These are phyloP conservation scores for Archips crataeganus DNA, from an alignment of 2,888 invertebrate species.

Conservation along the genomic window DNA sequence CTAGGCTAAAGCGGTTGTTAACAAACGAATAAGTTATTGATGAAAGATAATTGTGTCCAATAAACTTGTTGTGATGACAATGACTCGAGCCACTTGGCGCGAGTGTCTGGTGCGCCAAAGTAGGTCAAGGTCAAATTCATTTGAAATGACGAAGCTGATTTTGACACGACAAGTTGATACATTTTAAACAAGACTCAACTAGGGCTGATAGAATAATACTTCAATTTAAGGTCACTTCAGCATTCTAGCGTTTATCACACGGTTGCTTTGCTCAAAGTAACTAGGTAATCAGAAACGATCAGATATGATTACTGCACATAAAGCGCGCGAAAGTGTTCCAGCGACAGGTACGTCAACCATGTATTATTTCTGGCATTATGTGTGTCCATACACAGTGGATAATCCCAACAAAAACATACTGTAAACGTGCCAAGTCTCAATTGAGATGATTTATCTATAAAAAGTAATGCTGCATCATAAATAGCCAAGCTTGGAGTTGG, in stretches of 20 bases:
- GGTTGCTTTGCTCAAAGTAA: too few relatives aligned
- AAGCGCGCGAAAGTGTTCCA: too few relatives aligned
- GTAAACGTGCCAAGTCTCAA: too few relatives aligned
- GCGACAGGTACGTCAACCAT: too few relatives aligned
- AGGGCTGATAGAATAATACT: slow-evolving; percentile 4
- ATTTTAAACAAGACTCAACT: slow-evolving; percentile 6
- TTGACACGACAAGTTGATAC: slow-evolving; percentile 4
- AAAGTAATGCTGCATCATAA: too few relatives aligned
- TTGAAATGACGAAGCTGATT: slow-evolving; percentile 30
- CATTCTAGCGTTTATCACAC: neutral
- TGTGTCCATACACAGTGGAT: too few relatives aligned
- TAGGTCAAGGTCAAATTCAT: slow-evolving; percentile 41
- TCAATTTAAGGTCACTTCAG: neutral
- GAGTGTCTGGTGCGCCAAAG: slow-evolving; percentile 20
- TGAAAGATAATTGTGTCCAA: slow-evolving; percentile 36
- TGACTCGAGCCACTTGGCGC: slow-evolving; percentile 40
- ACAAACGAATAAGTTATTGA: slow-evolving; percentile 35
- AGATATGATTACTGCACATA: neutral
- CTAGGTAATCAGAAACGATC: neutral
- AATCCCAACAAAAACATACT: too few relatives aligned
- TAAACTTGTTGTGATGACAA: slow-evolving; percentile 34
- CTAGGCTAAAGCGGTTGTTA: too few relatives aligned
- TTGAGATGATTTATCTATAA: too few relatives aligned
- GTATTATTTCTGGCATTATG: too few relatives aligned
- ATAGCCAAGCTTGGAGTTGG: too few relatives aligned